Percentiles rank a stretch among this genome's conserved stretches.
These are phyloP conservation scores for Sinohyriopsis cumingii DNA, from an alignment of 2,888 invertebrate genomes.

Conservation along the genomic window DNA sequence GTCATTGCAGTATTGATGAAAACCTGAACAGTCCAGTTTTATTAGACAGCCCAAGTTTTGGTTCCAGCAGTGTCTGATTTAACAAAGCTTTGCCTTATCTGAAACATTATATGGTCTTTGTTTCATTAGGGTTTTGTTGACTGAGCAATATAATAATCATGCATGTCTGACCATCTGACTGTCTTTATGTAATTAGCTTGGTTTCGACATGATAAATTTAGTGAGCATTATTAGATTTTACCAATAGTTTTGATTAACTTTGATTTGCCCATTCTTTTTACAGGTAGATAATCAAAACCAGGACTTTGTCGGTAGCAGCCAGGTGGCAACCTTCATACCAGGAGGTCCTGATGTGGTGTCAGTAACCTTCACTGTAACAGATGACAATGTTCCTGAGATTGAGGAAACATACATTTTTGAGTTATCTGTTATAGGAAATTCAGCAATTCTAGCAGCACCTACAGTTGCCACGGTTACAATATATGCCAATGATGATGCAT, in stretches of 20 bases:
- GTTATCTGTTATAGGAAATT: conserved; percentile 35
- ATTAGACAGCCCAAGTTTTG: no score
- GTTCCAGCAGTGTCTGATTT: no score
- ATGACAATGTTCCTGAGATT: conserved; percentile 63
- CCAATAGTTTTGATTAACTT: background rate
- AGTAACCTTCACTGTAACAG: conserved; percentile 60
- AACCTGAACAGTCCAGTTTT: no score
- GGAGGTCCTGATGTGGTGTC: conserved; percentile 32
- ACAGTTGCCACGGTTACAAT: conserved; percentile 55
- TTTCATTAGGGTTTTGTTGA: no score
- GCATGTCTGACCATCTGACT: no score
- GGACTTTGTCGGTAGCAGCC: conserved; percentile 66
- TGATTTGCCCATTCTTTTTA: conserved; percentile 4
- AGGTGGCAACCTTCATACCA: conserved; percentile 57
- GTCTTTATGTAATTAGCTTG: background rate
- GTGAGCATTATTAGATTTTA: background rate
- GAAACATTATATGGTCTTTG: no score
- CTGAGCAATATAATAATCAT: no score
- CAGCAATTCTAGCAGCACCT: conserved; percentile 40
- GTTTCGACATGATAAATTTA: background rate
- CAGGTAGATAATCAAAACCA: conserved; percentile 49
- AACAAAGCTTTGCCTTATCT: no score
- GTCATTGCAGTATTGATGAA: no score
- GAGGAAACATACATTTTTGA: conserved; percentile 58
- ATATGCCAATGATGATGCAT: conserved; percentile 68